Conservation (phyloP, 2,797 vertebrate genomes). For the Pachyuromys duprasi region DNA sequence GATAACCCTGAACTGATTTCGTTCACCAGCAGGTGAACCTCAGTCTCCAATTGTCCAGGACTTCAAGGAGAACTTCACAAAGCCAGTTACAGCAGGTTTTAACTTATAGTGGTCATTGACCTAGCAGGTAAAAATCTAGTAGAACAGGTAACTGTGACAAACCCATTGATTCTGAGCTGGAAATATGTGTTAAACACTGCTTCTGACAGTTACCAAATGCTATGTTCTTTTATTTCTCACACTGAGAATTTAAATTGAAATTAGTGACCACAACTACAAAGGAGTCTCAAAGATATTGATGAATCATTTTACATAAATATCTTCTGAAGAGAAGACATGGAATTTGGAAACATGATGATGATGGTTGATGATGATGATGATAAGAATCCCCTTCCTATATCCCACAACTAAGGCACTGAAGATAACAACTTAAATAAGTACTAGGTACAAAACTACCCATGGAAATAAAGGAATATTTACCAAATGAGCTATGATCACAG, state of each 20-base stretch:
- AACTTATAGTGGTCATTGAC: neutral
- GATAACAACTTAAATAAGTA: slow-evolving; percentile 52
- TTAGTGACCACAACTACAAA: neutral
- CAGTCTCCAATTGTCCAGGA: neutral
- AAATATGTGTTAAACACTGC: neutral
- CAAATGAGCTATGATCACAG: neutral
- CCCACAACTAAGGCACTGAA: slow-evolving; percentile 1
- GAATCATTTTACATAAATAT: slow-evolving; percentile 17
- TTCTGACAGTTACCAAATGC: slow-evolving; percentile 12
- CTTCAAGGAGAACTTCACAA: slow-evolving; percentile 11
- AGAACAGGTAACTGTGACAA: neutral
- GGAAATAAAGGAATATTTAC: slow-evolving; percentile 39
- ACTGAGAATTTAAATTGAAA: neutral
- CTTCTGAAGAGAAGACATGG: neutral
- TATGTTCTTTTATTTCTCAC: neutral
- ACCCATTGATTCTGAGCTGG: neutral
- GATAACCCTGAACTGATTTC: neutral
- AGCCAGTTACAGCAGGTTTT: neutral
- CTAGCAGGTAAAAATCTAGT: neutral
- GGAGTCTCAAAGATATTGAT: neutral
- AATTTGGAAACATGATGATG: neutral
- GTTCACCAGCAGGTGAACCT: neutral
- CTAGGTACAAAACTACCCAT: neutral
- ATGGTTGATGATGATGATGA: neutral
- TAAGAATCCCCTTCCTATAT: neutral